Conservation (phyloP, 1,140 invertebrate genomes). For the Limonius californicus region DNA sequence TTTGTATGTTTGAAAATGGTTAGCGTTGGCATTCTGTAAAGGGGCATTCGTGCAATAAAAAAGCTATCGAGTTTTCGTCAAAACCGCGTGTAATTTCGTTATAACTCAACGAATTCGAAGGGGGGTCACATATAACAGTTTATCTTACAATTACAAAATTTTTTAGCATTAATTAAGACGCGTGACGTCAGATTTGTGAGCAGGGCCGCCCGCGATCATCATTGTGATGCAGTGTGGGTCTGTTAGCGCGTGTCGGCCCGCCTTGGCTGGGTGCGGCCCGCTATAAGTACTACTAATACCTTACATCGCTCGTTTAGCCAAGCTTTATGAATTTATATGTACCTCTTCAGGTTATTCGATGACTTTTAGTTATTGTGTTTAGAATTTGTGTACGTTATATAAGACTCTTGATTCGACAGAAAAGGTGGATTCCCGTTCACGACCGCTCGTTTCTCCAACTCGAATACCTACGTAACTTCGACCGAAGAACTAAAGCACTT, state of each 20-base stretch:
- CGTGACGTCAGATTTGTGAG: slow-evolving; percentile 11
- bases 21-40: too few species aligned
- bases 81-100: too few species aligned
- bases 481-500: too few species aligned
- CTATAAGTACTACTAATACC: slow-evolving; percentile 37
- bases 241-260: slow-evolving; percentile 37
- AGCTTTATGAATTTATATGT: slow-evolving; percentile 31
- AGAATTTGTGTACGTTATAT: neutral
- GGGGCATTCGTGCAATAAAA: too few species aligned
- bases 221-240: slow-evolving; percentile 35
- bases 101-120: too few species aligned
- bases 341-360: slow-evolving; percentile 14
- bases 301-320: slow-evolving; percentile 31
- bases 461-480: neutral
- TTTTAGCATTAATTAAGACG: slow-evolving; percentile 1
- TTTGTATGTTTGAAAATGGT: too few species aligned
- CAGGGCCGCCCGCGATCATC: slow-evolving; percentile 32
- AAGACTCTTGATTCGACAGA: neutral
- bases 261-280: slow-evolving; percentile 33
- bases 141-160: too few species aligned
- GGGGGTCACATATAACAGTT: too few species aligned
- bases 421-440: neutral
- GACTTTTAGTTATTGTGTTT: slow-evolving; percentile 10
- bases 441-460: neutral
- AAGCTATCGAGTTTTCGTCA: too few species aligned